Conservation (phyloP, 2,888 invertebrate genomes). For the Drosophila pseudotakahashii region DNA sequence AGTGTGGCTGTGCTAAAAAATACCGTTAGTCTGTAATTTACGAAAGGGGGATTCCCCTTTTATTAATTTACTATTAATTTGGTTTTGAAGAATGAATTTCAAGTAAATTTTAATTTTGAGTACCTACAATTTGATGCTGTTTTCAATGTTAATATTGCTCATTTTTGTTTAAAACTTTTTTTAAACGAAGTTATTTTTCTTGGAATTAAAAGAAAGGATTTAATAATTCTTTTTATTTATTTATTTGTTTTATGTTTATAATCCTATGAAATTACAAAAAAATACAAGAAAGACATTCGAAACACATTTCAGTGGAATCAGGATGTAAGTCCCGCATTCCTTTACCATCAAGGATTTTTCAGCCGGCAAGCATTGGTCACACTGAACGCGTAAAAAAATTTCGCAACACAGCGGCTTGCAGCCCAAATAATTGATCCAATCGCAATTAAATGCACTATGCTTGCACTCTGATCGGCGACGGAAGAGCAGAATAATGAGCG, state of each 20-base stretch:
- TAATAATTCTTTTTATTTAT: too few species aligned
- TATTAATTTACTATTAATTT: not conserved
- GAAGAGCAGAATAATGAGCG: constrained; percentile 56
- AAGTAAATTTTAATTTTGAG: too few species aligned
- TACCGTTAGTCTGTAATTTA: not conserved
- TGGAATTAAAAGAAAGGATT: too few species aligned
- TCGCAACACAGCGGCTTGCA: constrained; percentile 18
- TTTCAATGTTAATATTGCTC: too few species aligned
- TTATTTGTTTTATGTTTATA: too few species aligned
- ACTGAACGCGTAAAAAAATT: constrained; percentile 1
- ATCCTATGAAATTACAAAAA: too few species aligned
- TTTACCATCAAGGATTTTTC: not conserved
- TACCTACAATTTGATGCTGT: too few species aligned
- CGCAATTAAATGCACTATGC: constrained; percentile 10
- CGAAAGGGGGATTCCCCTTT: not conserved
- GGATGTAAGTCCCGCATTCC: too few species aligned
- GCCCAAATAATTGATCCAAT: constrained; percentile 5
- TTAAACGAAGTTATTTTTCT: too few species aligned
- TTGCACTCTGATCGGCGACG: constrained; percentile 1
- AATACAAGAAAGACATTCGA: too few species aligned
- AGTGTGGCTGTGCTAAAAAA: constrained; percentile 28
- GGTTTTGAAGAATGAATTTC: too few species aligned
- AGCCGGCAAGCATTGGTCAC: not conserved
- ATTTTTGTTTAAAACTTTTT: too few species aligned
- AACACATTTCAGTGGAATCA: not conserved